These are phyloP conservation scores for Rhabdornis inornatus DNA, from an alignment of 2,113 vertebrate species.

Conservation along the genomic window DNA sequence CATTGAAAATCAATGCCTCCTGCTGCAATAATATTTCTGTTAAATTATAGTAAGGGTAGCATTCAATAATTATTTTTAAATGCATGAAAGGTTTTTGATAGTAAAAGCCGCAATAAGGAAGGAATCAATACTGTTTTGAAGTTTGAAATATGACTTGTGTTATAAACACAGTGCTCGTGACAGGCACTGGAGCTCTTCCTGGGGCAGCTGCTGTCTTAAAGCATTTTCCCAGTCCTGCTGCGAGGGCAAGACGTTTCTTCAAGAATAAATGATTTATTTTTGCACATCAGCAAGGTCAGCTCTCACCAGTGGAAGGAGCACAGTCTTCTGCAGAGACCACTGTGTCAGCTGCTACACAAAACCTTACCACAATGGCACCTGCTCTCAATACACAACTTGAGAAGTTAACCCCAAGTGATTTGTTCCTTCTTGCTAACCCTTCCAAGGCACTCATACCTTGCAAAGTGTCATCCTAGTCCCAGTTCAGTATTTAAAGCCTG, in stretches of 20 bases:
- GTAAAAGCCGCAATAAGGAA: conserved; percentile 62
- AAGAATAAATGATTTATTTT: background rate
- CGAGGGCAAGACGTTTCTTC: background rate
- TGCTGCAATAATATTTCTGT: conserved; percentile 63
- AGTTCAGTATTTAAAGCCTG: background rate
- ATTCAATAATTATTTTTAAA: conserved; percentile 74
- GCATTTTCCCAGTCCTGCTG: background rate
- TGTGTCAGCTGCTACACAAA: background rate
- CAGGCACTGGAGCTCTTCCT: background rate
- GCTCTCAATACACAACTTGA: background rate
- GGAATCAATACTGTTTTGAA: conserved; percentile 54
- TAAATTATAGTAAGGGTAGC: conserved; percentile 56
- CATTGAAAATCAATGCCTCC: conserved; percentile 70
- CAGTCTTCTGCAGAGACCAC: background rate
- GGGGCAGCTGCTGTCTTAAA: background rate
- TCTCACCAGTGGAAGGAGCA: background rate
- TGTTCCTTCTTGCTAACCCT: background rate
- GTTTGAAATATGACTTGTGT: background rate
- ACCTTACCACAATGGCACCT: background rate
- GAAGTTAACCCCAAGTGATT: background rate
- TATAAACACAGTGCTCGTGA: background rate
- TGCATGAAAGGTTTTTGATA: conserved; percentile 57
- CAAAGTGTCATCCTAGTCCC: background rate
- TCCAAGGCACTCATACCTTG: background rate
- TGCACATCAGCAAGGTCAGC: background rate